Conservation (phyloP, 2,797 vertebrate species). For the Syngnathus acus region DNA sequence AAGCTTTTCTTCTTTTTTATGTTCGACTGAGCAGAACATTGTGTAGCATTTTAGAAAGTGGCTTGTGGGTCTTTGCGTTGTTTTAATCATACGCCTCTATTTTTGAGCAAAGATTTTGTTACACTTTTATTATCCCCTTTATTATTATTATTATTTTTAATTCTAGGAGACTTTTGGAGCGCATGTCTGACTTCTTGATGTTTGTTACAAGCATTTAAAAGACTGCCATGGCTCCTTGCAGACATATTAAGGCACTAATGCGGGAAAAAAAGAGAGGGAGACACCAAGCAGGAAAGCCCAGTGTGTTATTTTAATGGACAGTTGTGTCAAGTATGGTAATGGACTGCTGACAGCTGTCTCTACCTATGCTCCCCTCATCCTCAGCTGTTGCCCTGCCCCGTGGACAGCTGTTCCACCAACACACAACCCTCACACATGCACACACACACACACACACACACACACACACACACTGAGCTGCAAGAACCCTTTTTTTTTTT, state of each 20-base stretch:
- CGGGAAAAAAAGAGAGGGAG: slow-evolving; percentile 5
- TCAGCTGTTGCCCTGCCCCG: slow-evolving; percentile 90
- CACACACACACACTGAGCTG: slow-evolving; percentile 44
- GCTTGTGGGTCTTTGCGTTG: slow-evolving; percentile 4
- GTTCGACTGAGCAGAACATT: slow-evolving; percentile 8
- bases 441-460: slow-evolving; percentile 23
- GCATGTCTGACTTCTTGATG: neutral
- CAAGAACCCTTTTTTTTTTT: slow-evolving; percentile 65
- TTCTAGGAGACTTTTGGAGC: neutral
- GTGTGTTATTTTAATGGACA: slow-evolving; percentile 54
- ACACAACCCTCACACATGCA: slow-evolving; percentile 20
- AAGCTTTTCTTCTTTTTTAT: slow-evolving; percentile 12
- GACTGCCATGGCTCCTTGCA: slow-evolving; percentile 1
- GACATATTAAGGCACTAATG: slow-evolving; percentile 26
- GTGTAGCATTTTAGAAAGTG: slow-evolving; percentile 20
- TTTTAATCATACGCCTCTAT: neutral
- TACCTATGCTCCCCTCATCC: slow-evolving; percentile 69
- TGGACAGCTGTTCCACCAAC: slow-evolving; percentile 82
- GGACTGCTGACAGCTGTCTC: slow-evolving; percentile 78
- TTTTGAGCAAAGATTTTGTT: neutral
- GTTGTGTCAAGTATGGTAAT: slow-evolving; percentile 68
- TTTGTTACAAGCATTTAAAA: slow-evolving; percentile 24
- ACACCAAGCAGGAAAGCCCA: slow-evolving; percentile 45
- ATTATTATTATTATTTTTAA: neutral
- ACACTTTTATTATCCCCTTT: neutral